These are phyloP conservation scores for Arnoldichthys spilopterus DNA, from an alignment of 2,797 vertebrate genomes.

Conservation along the genomic window DNA sequence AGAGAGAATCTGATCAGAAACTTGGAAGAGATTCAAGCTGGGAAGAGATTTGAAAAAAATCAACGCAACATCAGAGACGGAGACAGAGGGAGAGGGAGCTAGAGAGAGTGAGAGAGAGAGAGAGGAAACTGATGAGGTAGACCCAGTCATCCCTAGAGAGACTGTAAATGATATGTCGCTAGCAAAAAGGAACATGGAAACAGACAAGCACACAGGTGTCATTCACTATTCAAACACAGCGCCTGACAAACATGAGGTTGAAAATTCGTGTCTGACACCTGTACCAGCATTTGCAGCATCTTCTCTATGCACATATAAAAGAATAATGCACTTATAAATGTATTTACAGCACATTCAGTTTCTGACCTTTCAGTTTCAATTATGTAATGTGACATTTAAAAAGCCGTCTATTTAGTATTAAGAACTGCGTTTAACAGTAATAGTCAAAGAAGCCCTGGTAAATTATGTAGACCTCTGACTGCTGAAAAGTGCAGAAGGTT, in stretches of 20 bases:
- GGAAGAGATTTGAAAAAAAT: constrained; percentile 31
- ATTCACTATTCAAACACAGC: constrained; percentile 46
- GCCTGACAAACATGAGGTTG: constrained; percentile 19
- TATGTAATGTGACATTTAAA: constrained; percentile 43
- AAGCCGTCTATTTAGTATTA: constrained; percentile 44
- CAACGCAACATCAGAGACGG: constrained; percentile 26
- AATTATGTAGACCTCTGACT: constrained; percentile 48
- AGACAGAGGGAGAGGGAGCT: constrained; percentile 6
- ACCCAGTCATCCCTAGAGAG: constrained; percentile 46
- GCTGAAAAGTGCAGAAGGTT: constrained; percentile 53
- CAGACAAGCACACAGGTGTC: constrained; percentile 47
- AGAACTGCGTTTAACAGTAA: constrained; percentile 24
- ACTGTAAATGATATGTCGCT: constrained; percentile 49
- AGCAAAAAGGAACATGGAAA: constrained; percentile 39
- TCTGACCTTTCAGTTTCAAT: constrained; percentile 41
- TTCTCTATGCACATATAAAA: constrained; percentile 4
- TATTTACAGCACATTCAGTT: constrained; percentile 16
- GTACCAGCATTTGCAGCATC: constrained; percentile 25
- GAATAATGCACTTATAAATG: constrained; percentile 42
- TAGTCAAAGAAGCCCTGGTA: constrained; percentile 31
- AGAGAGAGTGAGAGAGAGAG: constrained; percentile 11
- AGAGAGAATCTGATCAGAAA: constrained; percentile 63
- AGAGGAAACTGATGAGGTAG: constrained; percentile 67
- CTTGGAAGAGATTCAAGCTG: constrained; percentile 24
- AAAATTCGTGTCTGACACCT: constrained; percentile 45